These are phyloP conservation scores for Antitype chi DNA, from an alignment of 2,888 invertebrate species.

Conservation along the genomic window DNA sequence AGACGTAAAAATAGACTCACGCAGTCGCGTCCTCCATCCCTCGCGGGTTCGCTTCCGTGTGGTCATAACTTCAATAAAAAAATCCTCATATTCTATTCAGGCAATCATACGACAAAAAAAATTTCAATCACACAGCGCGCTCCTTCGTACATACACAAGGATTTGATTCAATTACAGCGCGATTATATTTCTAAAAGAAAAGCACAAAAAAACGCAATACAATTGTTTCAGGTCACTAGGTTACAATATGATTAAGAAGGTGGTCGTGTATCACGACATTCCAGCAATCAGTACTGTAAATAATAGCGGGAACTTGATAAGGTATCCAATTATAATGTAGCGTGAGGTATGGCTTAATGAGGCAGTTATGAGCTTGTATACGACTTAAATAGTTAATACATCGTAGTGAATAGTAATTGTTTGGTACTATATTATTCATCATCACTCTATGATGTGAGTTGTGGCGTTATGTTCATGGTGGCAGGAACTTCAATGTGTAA, in stretches of 20 bases:
- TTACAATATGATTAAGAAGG: constrained; percentile 33
- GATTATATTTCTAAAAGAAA: constrained; percentile 2
- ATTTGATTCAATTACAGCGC: constrained; percentile 11
- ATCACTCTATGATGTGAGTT: not conserved
- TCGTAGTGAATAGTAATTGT: constrained; percentile 12
- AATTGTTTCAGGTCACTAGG: constrained; percentile 25
- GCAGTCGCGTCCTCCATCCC: not conserved
- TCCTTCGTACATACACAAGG: not conserved
- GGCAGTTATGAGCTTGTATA: constrained; percentile 16
- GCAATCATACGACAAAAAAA: not conserved
- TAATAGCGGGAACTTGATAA: constrained; percentile 33
- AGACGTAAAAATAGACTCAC: not conserved
- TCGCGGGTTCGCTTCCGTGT: not conserved
- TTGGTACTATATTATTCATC: constrained; percentile 17
- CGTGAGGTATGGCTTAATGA: constrained; percentile 32
- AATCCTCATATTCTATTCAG: not conserved
- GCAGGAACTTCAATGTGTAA: too few species aligned
- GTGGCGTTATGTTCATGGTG: too few species aligned
- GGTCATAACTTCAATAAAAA: not conserved
- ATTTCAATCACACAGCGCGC: not conserved
- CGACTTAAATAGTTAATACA: constrained; percentile 29
- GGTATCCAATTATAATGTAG: constrained; percentile 37
- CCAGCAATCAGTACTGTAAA: constrained; percentile 44
- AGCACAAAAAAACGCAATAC: constrained; percentile 16
- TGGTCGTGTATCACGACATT: constrained; percentile 32